phyloP scores from a whole-genome alignment of 2,797 vertebrate genomes.

The Myiotriccus ornatus region DNA sequence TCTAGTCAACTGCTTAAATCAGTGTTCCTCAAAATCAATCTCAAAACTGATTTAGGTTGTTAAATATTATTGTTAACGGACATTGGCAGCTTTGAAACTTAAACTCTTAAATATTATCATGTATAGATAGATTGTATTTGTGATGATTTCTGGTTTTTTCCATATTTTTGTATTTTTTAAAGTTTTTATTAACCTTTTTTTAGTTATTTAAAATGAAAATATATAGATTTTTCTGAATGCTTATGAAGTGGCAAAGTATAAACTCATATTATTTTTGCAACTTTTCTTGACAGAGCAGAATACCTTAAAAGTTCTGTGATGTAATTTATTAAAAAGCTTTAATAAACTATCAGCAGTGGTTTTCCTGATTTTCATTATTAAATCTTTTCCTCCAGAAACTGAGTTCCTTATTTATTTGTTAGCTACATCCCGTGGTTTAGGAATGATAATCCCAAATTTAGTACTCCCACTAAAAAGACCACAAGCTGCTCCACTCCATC shows the following conservation, averaged over 20 bases:
- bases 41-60: neutral
- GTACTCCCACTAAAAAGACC: neutral
- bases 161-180: neutral
- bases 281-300: neutral
- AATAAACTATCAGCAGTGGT: neutral
- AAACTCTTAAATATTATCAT: neutral
- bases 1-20: neutral
- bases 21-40: neutral
- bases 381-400: neutral
- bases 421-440: neutral
- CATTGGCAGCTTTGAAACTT: neutral
- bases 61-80: neutral
- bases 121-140: neutral
- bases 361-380: neutral
- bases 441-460: neutral
- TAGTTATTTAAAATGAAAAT: neutral
- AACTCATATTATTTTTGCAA: neutral
- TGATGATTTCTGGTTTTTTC: neutral
- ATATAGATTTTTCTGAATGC: neutral
- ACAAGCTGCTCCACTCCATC: neutral
- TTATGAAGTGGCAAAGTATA: neutral
- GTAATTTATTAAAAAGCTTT: neutral
- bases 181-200: neutral
- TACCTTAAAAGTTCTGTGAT: neutral
- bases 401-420: neutral